A percentile compares a stretch with the other conserved stretches of the same genome.
Evolutionary conservation across 1,140 invertebrate species (phyloP).

Genomic region (Papilio machaon): DNA sequence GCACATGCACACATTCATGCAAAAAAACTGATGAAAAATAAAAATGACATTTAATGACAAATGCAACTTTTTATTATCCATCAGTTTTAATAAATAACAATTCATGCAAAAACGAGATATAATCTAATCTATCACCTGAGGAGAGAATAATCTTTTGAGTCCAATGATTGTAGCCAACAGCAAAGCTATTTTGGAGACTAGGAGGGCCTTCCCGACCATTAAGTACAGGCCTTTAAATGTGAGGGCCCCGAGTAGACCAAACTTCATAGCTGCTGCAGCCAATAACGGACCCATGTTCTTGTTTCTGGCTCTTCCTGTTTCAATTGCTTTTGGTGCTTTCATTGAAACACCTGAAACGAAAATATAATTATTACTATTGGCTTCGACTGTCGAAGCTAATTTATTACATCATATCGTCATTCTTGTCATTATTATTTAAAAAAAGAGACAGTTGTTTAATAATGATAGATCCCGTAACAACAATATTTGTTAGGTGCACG

Average conservation of each 20-base stretch:
- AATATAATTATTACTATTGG: not conserved
- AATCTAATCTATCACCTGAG: conserved; percentile 79
- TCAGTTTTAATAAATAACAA: conserved; percentile 37
- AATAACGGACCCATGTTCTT: conserved; percentile 89
- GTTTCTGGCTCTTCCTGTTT: conserved; percentile 86
- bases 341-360: conserved; percentile 84
- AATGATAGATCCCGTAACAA: too few species aligned
- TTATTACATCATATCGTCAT: not conserved
- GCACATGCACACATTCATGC: conserved; percentile 37
- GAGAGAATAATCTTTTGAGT: conserved; percentile 90
- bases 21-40: conserved; percentile 32
- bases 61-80: not conserved
- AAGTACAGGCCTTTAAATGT: conserved; percentile 91
- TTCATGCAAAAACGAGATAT: conserved; percentile 45
- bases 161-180: conserved; percentile 90
- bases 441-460: not conserved
- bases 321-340: conserved; percentile 83
- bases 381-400: not conserved
- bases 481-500: too few species aligned
- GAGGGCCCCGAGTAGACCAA: conserved; percentile 89
- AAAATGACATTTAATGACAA: conserved; percentile 1
- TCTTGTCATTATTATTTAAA: not conserved
- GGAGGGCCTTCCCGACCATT: conserved; percentile 90
- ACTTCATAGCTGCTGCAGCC: conserved; percentile 89
- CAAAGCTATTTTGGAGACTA: conserved; percentile 91